Evolutionary conservation across 1,140 invertebrate genomes (phyloP), one percentile per base, ranked within the genome.

Genomic region (Myzus persicae): DNA sequence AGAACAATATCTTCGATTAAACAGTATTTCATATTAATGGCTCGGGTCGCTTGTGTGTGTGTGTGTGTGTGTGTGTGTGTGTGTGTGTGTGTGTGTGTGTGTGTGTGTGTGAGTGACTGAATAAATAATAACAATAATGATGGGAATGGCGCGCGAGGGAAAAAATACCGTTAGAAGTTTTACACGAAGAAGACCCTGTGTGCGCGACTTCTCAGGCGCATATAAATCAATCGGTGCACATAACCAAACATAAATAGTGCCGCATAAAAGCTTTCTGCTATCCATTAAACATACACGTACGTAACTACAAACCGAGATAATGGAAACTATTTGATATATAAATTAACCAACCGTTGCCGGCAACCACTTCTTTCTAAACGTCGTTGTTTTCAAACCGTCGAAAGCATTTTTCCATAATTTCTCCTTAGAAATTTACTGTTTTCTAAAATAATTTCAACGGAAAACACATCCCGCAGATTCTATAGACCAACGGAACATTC

Each of bases 121-220:
- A 93, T 93, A 93, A 93, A 93, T 93, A 93, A 93, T 93, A 93
- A 93, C 91, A 93, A 93, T 93, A 93, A 93, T 93, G 91, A 93
- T 93, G 44, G 91, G 46, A 54, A 92, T 82, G n/a, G 91, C 59
- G 91, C 76, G 91, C 42, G n/a, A 40, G 46, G 91, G 46, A 51
- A 82, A 82, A 92, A 76, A 81, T 85, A 48, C 91, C 91, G 91
- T 84, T 42, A 38, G 81, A 93, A 93, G 91, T 92, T 92, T 92
- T 48, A 84, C 81, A 85, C 36, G 91, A 24, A 51, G 24, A 51
- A 85, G 91, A 84, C 81, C 91, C 91, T 36, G 91, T 54, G 91
- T n/a, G 91, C 91, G 91, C 76, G 91, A 93, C 91, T 93, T 84
- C 91, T 82, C 81, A 54, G 76, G 81, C 91, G 91, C 91, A 84